Conservation (phyloP, 2,113 vertebrate species). For the Camelus dromedarius region DNA sequence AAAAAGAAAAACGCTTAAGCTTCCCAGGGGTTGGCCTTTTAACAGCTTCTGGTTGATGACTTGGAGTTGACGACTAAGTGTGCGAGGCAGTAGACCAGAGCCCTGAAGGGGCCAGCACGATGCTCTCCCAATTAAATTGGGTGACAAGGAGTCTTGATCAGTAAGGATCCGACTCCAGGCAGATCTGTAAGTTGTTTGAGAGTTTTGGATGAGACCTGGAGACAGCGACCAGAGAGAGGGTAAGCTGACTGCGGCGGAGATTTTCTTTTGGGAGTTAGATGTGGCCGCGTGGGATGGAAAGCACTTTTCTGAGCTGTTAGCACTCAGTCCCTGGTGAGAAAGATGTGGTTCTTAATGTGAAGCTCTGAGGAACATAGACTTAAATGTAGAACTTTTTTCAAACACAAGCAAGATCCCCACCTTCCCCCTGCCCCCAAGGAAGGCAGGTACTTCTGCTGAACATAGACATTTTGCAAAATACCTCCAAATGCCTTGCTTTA, state of each 20-base stretch:
- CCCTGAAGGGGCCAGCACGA: rapidly evolving
- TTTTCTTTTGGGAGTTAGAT: neutral
- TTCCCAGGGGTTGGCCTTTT: neutral
- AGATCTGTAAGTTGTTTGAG: neutral
- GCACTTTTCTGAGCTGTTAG: neutral
- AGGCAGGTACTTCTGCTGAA: neutral
- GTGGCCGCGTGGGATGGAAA: neutral
- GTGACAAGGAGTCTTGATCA: neutral
- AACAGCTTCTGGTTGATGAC: neutral
- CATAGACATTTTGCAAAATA: neutral
- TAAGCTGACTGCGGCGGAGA: neutral
- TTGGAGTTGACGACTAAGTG: neutral
- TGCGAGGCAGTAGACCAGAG: rapidly evolving
- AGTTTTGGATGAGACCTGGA: neutral
- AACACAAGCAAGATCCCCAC: neutral
- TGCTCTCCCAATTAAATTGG: rapidly evolving
- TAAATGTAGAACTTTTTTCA: neutral
- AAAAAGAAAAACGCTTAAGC: neutral
- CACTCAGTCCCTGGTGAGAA: neutral
- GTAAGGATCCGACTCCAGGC: neutral
- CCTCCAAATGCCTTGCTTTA: neutral
- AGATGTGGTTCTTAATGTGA: neutral
- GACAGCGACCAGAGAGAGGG: neutral
- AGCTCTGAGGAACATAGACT: neutral
- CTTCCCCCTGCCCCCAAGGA: neutral